A percentile compares a stretch with the other conserved stretches of the same genome.
Conservation (phyloP, 2,113 vertebrate genomes). For the Tilapia sparmanii region DNA sequence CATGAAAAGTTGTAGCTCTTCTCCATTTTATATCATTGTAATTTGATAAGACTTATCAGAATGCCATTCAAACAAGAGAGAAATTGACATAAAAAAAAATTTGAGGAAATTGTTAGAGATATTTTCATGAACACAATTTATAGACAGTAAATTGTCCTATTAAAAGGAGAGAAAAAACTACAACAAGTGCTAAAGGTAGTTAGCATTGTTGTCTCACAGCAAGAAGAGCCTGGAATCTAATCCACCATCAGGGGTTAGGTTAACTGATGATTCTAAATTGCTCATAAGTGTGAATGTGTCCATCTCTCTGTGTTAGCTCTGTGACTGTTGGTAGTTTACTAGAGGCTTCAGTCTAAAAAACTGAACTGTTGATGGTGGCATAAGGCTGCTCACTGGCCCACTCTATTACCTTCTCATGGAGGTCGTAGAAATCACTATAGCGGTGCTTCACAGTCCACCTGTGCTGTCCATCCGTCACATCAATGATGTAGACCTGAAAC, state of each 20-base stretch:
- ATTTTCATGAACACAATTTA: background rate
- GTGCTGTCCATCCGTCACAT: slow-evolving; percentile 83
- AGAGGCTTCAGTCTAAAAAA: background rate
- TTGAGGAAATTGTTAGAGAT: background rate
- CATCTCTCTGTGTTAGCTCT: background rate
- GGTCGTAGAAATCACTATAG: slow-evolving; percentile 94
- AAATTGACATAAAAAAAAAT: fast-evolving
- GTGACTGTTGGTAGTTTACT: background rate
- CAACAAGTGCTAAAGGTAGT: background rate
- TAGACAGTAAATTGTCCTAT: background rate
- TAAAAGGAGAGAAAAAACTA: fast-evolving
- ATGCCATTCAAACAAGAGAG: background rate
- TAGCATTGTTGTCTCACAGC: background rate
- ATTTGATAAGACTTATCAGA: background rate
- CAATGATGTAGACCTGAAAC: slow-evolving; percentile 91
- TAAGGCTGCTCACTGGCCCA: background rate
- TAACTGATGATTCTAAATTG: background rate
- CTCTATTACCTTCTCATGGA: slow-evolving; percentile 88
- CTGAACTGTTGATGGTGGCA: background rate
- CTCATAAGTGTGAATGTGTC: background rate
- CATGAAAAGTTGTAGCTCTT: background rate
- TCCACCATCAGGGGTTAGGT: background rate
- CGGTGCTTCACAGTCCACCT: slow-evolving; percentile 94
- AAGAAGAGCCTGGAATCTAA: background rate
- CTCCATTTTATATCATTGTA: background rate